Evolutionary conservation across 2,797 vertebrate species (phyloP), one percentile per base, ranked within the genome.

Genomic region (Calcarius lapponicus): DNA sequence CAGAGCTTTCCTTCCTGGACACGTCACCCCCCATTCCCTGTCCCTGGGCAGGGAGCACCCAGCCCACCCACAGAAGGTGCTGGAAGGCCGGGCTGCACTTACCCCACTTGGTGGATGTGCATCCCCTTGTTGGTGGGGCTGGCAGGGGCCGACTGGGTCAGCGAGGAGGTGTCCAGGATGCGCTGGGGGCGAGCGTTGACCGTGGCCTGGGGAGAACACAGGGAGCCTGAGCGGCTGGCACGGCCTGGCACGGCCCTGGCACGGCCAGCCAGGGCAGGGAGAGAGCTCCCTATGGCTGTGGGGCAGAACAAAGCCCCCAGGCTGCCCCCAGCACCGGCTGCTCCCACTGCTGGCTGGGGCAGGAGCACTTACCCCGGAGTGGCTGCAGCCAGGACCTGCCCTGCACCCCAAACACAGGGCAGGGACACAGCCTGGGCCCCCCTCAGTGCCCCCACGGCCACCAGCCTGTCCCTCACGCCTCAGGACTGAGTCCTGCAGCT

Each of bases 61-160:
- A 14, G 4, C 36, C 32, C 20, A 5, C 14, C 5, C 36, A 3
- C 43, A 28, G 87, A 51, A 40, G 72, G 80, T 13, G 20, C 87
- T 13, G 86, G 47, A 42, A 54, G 70, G 86, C 15, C 98, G 4
- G 29, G 83, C 48, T 47, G 73, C 25, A 90, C 88, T 90, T 87
- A 99, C 99, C 99, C 98, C 0, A 99, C 99, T 96, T 99, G 99
- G 96, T 99, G 99, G 96, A 99, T 99, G 97, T 99, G 99, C 38
- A 98, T 98, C 60, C 99, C 99, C 96, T 99, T 99, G 98, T 99
- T 99, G 98, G 99, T 99, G 66, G 99, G 99, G 97, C 99, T 99
- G 93, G 99, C 99, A 0, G 99, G 99, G 20, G 99, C 99, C 0
- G 99, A 99, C 97, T 99, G 99, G 0, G 99, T 99, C 84, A 99